A percentile compares a stretch with the other conserved stretches of the same genome.
These are phyloP conservation scores for Anoplolepis gracilipes DNA, from an alignment of 1,140 invertebrate species.

Conservation along the genomic window DNA sequence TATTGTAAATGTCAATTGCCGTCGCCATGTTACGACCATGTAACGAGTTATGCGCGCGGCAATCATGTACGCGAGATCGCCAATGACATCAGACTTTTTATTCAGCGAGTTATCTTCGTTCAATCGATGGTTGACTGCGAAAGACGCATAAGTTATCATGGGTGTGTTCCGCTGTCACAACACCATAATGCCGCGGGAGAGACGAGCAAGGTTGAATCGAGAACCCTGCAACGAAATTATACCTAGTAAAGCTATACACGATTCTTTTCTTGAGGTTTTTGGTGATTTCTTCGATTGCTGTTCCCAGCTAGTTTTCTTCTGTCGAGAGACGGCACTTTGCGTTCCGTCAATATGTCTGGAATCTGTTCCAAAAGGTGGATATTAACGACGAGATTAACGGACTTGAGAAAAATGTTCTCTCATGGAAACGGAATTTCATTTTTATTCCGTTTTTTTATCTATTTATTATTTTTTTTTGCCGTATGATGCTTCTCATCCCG, in stretches of 20 bases:
- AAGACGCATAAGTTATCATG: slow-evolving; percentile 54
- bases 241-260: background rate
- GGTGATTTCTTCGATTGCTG: background rate
- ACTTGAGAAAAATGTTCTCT: slow-evolving; percentile 43
- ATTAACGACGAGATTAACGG: slow-evolving; percentile 56
- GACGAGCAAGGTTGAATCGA: slow-evolving; percentile 45
- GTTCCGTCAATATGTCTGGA: slow-evolving; percentile 45
- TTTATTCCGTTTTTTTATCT: too few species aligned
- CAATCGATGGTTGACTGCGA: slow-evolving; percentile 57
- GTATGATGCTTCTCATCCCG: background rate
- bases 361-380: slow-evolving; percentile 63
- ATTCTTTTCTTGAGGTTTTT: slow-evolving; percentile 25
- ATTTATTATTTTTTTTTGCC: background rate
- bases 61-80: slow-evolving; percentile 60
- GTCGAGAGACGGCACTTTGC: slow-evolving; percentile 26
- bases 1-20: slow-evolving; percentile 70
- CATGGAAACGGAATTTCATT: background rate
- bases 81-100: slow-evolving; percentile 66
- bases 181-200: background rate
- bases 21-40: slow-evolving; percentile 28
- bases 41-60: slow-evolving; percentile 34
- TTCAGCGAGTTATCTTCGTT: slow-evolving; percentile 47
- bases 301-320: too few species aligned
- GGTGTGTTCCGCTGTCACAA: slow-evolving; percentile 65
- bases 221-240: slow-evolving; percentile 7